Evolutionary conservation across 2,797 vertebrate genomes (phyloP).

Genomic region (Tiaroga cobitis): DNA sequence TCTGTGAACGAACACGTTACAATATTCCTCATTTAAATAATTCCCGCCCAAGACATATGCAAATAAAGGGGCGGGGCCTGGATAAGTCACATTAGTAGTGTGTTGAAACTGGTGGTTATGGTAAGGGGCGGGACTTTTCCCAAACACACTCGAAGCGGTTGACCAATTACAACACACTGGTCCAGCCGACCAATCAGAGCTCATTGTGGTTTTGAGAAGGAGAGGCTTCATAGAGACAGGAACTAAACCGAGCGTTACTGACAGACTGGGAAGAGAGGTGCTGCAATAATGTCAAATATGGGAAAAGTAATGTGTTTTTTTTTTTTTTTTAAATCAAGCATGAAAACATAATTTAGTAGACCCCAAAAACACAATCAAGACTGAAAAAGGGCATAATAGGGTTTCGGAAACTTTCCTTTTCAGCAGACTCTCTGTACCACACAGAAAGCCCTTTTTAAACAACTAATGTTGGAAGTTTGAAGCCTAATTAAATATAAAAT

Average conservation of each 20-base stretch:
- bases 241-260: background rate
- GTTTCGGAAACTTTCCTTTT: background rate
- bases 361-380: background rate
- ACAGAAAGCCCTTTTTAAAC: background rate
- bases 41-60: background rate
- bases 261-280: background rate
- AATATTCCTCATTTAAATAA: background rate
- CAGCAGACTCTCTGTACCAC: background rate
- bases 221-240: background rate
- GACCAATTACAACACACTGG: background rate
- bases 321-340: background rate
- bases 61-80: background rate
- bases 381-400: background rate
- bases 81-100: background rate
- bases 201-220: background rate
- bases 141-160: background rate
- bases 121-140: background rate
- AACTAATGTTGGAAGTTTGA: background rate
- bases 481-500: conserved; percentile 7
- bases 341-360: background rate
- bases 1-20: background rate
- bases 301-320: background rate
- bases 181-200: background rate
- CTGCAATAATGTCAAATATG: background rate
- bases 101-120: background rate